These are phyloP conservation scores for Lethrus apterus DNA, from an alignment of 1,140 invertebrate species.

Conservation along the genomic window DNA sequence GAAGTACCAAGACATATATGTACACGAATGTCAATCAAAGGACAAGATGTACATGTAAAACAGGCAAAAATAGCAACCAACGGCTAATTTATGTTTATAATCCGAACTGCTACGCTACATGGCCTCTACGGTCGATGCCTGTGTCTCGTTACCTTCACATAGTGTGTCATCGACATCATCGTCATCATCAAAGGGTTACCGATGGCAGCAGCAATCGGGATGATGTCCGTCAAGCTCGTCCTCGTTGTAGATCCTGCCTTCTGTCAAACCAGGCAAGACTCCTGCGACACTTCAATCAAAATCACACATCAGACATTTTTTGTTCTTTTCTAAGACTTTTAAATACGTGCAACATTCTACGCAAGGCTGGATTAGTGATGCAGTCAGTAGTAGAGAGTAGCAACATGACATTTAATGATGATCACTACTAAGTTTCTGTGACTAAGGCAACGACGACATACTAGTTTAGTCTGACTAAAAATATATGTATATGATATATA, in stretches of 20 bases:
- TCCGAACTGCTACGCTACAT: slow-evolving; percentile 23
- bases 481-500: too few relatives aligned
- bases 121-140: slow-evolving; percentile 22
- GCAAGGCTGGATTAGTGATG: slow-evolving; percentile 26
- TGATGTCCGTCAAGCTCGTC: slow-evolving; percentile 7
- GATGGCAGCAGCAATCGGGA: slow-evolving; percentile 3
- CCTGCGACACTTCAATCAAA: slow-evolving; percentile 30
- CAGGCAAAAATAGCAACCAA: slow-evolving; percentile 21
- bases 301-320: slow-evolving; percentile 22
- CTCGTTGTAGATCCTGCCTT: slow-evolving; percentile 7
- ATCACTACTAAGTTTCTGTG: slow-evolving; percentile 2
- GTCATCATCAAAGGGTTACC: neutral
- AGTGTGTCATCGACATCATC: slow-evolving; percentile 2
- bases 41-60: slow-evolving; percentile 15
- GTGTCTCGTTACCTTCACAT: slow-evolving; percentile 23
- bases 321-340: slow-evolving; percentile 3
- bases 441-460: slow-evolving; percentile 7
- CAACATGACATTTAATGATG: slow-evolving; percentile 4
- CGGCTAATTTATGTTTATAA: slow-evolving; percentile 8
- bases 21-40: too few relatives aligned
- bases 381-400: slow-evolving; percentile 21
- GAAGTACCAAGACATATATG: too few relatives aligned
- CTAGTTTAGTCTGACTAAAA: slow-evolving; percentile 12
- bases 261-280: slow-evolving; percentile 11
- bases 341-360: slow-evolving; percentile 3